These are phyloP conservation scores for Ia io DNA, from an alignment of 2,113 vertebrate genomes.

Conservation along the genomic window DNA sequence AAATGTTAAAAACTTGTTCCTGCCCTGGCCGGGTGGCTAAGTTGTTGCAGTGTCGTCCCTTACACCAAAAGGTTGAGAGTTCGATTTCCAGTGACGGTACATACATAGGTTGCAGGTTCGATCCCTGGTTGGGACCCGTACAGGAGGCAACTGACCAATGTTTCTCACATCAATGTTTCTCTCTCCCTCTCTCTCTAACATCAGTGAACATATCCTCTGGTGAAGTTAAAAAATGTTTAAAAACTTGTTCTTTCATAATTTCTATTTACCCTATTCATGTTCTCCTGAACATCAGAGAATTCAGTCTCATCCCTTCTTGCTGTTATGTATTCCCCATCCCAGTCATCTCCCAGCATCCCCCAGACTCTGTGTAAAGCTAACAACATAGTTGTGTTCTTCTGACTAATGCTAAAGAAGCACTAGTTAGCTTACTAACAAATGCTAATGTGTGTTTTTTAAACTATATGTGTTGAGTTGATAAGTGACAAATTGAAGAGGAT, in stretches of 20 bases:
- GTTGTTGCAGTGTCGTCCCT: background rate
- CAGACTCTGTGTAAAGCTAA: background rate
- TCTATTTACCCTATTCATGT: background rate
- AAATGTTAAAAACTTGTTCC: background rate
- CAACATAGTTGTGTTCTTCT: background rate
- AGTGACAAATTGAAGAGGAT: background rate
- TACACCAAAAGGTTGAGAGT: background rate
- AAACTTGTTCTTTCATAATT: background rate
- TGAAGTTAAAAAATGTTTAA: background rate
- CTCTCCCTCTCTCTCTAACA: background rate
- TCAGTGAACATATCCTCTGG: too few relatives aligned
- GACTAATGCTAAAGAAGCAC: background rate
- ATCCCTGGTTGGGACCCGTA: background rate
- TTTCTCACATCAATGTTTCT: background rate
- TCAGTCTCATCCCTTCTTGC: background rate
- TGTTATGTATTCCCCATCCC: background rate
- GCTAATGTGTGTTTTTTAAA: background rate
- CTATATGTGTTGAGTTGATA: background rate
- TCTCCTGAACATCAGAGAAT: background rate
- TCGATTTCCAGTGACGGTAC: background rate
- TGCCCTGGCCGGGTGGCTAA: background rate
- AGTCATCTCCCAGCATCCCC: background rate
- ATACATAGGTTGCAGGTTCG: background rate
- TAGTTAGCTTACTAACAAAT: background rate
- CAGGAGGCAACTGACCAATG: background rate